Percentiles rank a stretch among this genome's conserved stretches.
Evolutionary conservation across 2,797 vertebrate genomes (phyloP).

Genomic region (Ateles fusciceps): DNA sequence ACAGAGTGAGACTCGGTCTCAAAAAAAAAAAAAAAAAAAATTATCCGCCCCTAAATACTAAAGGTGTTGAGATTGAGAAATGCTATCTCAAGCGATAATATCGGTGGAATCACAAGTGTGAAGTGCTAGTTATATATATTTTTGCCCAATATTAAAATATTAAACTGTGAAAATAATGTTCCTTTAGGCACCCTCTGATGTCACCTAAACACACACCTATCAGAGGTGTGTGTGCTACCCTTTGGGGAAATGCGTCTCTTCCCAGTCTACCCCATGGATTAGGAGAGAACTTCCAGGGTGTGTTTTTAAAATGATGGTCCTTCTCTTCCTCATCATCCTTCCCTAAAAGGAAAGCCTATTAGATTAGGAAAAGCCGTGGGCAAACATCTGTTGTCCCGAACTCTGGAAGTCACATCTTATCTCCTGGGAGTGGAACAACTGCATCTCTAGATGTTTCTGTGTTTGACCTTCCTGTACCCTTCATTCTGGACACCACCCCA

Average conservation of each 20-base stretch:
- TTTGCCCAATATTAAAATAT: not conserved
- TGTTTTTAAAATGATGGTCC: not conserved
- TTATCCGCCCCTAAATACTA: too few relatives aligned
- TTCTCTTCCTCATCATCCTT: not conserved
- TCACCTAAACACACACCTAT: not conserved
- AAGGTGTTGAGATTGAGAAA: not conserved
- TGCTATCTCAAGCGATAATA: not conserved
- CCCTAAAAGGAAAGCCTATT: not conserved
- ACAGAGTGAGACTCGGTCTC: accelerated
- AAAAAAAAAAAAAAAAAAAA: not conserved
- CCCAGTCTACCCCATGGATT: not conserved
- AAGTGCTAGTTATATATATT: not conserved
- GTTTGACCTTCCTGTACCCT: not conserved
- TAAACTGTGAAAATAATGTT: not conserved
- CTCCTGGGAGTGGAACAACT: not conserved
- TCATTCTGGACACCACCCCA: not conserved
- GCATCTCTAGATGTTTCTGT: not conserved
- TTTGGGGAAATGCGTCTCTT: not conserved
- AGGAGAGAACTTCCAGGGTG: not conserved
- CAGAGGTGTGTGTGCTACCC: accelerated
- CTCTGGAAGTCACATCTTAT: not conserved
- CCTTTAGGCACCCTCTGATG: not conserved
- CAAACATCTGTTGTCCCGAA: not conserved
- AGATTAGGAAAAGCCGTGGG: not conserved
- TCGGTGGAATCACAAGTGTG: not conserved